Conservation (phyloP, 2,797 vertebrate genomes). For the Knipowitschia caucasica region DNA sequence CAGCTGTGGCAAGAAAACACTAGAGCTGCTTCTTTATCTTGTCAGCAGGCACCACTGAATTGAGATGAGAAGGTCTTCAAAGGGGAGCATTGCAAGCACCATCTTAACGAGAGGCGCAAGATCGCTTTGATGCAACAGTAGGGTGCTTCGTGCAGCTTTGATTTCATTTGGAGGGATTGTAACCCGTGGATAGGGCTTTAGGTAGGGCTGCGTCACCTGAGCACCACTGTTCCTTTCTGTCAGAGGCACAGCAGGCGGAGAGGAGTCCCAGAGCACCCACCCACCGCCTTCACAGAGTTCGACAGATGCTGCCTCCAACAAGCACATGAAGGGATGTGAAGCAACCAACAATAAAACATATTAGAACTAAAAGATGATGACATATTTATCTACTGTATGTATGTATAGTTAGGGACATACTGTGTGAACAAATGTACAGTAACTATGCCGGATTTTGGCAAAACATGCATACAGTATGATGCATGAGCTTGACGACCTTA, state of each 20-base stretch:
- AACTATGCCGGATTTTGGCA: too few relatives aligned
- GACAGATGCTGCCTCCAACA: slow-evolving; percentile 17
- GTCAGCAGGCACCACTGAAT: slow-evolving; percentile 54
- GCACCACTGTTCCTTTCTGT: slow-evolving; percentile 52
- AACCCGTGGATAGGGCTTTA: slow-evolving; percentile 42
- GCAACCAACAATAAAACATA: too few relatives aligned
- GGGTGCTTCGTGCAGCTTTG: slow-evolving; percentile 68
- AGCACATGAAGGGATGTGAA: too few relatives aligned
- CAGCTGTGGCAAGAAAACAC: slow-evolving; percentile 21
- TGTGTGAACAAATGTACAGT: too few relatives aligned
- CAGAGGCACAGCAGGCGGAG: slow-evolving; percentile 57
- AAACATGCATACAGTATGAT: too few relatives aligned
- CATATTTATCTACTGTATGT: too few relatives aligned
- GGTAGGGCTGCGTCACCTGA: slow-evolving; percentile 56
- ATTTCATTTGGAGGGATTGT: slow-evolving; percentile 67
- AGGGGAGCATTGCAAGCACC: slow-evolving; percentile 45
- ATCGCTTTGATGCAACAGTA: slow-evolving; percentile 68
- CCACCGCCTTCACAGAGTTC: slow-evolving; percentile 32
- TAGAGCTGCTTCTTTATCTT: slow-evolving; percentile 28
- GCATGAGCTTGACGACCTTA: too few relatives aligned
- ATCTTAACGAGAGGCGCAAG: slow-evolving; percentile 60
- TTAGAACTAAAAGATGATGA: too few relatives aligned
- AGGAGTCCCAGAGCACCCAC: slow-evolving; percentile 36
- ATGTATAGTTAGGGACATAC: too few relatives aligned
- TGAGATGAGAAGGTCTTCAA: slow-evolving; percentile 65